Conservation (phyloP, 1,140 invertebrate species). For the Metaphire vulgaris region DNA sequence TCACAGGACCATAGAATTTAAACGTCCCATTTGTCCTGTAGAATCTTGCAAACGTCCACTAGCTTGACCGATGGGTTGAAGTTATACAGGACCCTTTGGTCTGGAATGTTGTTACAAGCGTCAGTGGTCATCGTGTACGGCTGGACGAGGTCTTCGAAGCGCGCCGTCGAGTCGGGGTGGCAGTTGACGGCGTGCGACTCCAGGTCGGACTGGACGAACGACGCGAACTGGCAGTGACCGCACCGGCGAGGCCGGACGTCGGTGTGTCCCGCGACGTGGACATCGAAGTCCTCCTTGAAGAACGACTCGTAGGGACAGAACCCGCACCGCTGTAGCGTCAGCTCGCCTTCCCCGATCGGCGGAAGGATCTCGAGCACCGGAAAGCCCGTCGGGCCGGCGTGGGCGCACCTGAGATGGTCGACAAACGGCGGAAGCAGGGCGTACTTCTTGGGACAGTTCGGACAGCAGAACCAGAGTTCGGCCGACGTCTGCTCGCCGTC, state of each 20-base stretch:
- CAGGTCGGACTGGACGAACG: constrained; percentile 10
- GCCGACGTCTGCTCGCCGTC: not conserved
- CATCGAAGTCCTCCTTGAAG: constrained; percentile 8
- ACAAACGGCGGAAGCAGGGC: not conserved
- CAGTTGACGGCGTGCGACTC: constrained; percentile 49
- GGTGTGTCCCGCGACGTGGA: constrained; percentile 7
- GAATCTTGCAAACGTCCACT: not conserved
- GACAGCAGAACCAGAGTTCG: constrained; percentile 4
- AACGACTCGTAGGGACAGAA: constrained; percentile 17
- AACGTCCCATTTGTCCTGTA: not conserved
- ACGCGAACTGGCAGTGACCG: constrained; percentile 10
- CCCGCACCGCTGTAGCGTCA: constrained; percentile 8
- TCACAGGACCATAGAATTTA: not conserved
- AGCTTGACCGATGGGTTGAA: not conserved
- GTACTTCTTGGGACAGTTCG: not conserved
- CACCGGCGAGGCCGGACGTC: not conserved
- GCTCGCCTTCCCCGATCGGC: constrained; percentile 1
- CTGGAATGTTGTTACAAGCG: not conserved
- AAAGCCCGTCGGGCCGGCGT: not conserved
- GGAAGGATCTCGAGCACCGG: constrained; percentile 14
- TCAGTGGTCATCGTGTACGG: constrained; percentile 16
- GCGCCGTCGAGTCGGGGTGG: constrained; percentile 6
- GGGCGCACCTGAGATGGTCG: constrained; percentile 7
- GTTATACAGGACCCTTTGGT: not conserved
- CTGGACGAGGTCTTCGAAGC: constrained; percentile 4